Conservation (phyloP, 2,888 invertebrate genomes). For the Archips crataeganus region DNA sequence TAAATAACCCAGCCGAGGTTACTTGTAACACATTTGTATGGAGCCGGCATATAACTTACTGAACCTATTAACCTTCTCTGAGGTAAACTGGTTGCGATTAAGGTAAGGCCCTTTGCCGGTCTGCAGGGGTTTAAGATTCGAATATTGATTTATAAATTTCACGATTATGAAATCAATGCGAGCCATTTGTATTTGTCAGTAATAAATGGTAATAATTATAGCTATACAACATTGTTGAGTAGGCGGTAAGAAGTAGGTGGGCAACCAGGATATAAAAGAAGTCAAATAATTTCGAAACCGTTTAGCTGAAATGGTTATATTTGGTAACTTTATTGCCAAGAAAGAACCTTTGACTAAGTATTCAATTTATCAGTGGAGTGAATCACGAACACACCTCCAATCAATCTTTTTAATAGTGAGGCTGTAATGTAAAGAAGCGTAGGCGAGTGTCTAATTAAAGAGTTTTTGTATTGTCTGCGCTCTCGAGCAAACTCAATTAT, state of each 20-base stretch:
- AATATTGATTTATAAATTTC: slow-evolving; percentile 11
- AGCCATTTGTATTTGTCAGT: slow-evolving; percentile 14
- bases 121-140: slow-evolving; percentile 20
- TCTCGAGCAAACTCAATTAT: slow-evolving; percentile 5
- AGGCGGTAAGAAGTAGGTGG: not conserved
- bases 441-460: slow-evolving; percentile 15
- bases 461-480: slow-evolving; percentile 26
- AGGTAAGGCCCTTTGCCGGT: slow-evolving; percentile 48
- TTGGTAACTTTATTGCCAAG: not conserved
- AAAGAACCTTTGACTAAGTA: not conserved
- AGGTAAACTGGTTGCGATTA: slow-evolving; percentile 59
- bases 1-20: slow-evolving; percentile 57
- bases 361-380: not conserved
- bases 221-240: not conserved
- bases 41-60: slow-evolving; percentile 42
- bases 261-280: slow-evolving; percentile 8
- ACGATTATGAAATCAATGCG: slow-evolving; percentile 16
- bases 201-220: not conserved
- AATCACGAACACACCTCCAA: not conserved
- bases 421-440: slow-evolving; percentile 6
- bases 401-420: slow-evolving; percentile 18
- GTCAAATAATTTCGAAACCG: slow-evolving; percentile 6
- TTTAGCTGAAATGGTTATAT: slow-evolving; percentile 2
- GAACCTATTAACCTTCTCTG: slow-evolving; percentile 56
- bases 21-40: slow-evolving; percentile 44